Percentiles rank a stretch among this genome's conserved stretches.
phyloP scores from a whole-genome alignment of 2,113 vertebrate species.

The Glaucidium brasilianum region DNA sequence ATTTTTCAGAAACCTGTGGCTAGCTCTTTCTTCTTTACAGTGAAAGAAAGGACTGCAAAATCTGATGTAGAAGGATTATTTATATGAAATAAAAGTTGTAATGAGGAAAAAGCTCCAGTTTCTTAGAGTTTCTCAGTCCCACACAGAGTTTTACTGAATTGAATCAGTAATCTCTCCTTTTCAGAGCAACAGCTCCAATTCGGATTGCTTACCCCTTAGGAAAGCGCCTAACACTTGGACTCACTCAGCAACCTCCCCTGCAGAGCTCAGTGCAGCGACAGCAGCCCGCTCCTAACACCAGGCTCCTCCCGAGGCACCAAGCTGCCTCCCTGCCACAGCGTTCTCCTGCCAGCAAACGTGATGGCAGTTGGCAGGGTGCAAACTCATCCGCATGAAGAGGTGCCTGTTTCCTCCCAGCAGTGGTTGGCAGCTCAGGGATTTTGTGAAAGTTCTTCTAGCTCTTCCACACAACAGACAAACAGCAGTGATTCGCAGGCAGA shows the following conservation, averaged over 20 bases:
- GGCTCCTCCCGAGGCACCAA: neutral
- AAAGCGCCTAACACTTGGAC: neutral
- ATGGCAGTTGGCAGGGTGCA: neutral
- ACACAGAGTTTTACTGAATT: neutral
- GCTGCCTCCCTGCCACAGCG: neutral
- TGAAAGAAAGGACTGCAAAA: neutral
- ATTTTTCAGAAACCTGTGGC: neutral
- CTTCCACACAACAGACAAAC: neutral
- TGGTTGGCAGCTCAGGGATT: neutral
- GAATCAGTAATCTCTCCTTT: neutral
- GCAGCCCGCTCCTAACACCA: neutral
- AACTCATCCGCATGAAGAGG: neutral
- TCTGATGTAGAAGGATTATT: slow-evolving; percentile 22
- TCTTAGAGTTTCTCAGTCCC: neutral
- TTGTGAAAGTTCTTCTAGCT: neutral
- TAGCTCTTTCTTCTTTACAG: slow-evolving; percentile 11
- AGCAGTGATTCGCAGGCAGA: neutral
- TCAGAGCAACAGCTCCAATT: neutral
- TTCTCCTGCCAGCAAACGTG: neutral
- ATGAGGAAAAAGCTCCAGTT: neutral
- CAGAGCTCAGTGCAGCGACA: rapidly evolving
- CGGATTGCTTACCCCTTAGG: neutral
- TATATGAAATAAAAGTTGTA: slow-evolving; percentile 57
- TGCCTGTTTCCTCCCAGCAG: neutral
- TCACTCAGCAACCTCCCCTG: neutral